A percentile compares a stretch with the other conserved stretches of the same genome.
These are phyloP conservation scores for Orchestia grillus DNA, from an alignment of 1,140 invertebrate species.

Conservation along the genomic window DNA sequence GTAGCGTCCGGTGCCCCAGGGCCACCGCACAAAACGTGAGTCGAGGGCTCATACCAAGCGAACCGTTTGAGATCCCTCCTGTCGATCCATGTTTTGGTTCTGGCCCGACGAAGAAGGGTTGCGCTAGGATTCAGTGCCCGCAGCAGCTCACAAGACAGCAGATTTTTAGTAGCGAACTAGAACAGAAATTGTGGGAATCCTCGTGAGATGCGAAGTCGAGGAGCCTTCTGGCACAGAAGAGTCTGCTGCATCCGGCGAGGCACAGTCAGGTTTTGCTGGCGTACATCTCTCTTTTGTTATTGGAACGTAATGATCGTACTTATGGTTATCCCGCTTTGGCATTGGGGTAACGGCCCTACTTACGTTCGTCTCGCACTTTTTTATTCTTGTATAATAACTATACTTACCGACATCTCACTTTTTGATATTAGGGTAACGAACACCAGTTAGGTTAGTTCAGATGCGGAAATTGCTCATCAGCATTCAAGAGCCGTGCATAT, in stretches of 20 bases:
- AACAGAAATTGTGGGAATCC: conserved; percentile 54
- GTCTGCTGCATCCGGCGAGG: conserved; percentile 27
- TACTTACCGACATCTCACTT: neutral
- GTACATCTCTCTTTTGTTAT: conserved; percentile 9
- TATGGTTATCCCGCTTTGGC: neutral
- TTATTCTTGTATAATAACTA: neutral
- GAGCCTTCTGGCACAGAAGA: neutral
- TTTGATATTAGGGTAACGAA: conserved; percentile 9
- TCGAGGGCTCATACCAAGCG: neutral
- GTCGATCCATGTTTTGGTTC: neutral
- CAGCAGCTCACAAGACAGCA: neutral
- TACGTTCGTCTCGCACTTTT: neutral
- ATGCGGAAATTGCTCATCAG: neutral
- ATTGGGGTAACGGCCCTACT: neutral
- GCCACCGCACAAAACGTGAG: neutral
- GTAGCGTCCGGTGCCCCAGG: conserved; percentile 45
- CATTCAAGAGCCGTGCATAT: conserved; percentile 7
- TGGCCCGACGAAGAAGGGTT: neutral
- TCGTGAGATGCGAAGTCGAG: conserved; percentile 27
- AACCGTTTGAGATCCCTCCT: neutral
- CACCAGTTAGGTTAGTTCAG: neutral
- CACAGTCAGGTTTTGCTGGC: neutral
- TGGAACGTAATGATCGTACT: neutral
- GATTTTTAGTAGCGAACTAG: conserved; percentile 52
- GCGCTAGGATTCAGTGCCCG: neutral